Conservation (phyloP, 2,797 vertebrate species). For the Australoheros facetus region DNA sequence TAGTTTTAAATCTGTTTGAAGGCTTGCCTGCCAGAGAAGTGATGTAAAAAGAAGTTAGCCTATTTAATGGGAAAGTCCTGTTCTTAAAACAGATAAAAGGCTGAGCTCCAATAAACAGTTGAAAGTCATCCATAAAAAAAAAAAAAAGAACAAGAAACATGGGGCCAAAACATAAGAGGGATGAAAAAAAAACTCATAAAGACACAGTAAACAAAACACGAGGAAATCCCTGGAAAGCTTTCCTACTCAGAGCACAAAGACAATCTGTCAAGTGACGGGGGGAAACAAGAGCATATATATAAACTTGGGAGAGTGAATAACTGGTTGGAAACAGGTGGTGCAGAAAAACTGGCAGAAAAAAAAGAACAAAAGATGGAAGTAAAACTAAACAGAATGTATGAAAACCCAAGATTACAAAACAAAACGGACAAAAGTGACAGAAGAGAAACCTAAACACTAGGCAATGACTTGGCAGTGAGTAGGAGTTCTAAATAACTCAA, state of each 20-base stretch:
- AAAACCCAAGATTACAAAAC: constrained; percentile 2
- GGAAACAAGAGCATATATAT: background rate
- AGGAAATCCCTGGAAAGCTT: background rate
- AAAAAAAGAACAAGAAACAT: background rate
- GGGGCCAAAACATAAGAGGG: background rate
- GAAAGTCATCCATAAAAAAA: background rate
- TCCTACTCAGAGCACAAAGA: background rate
- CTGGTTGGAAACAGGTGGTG: background rate
- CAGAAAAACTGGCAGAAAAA: background rate
- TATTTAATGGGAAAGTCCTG: background rate
- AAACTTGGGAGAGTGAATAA: background rate
- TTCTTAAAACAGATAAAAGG: background rate
- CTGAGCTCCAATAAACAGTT: background rate
- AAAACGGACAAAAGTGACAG: background rate
- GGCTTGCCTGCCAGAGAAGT: background rate
- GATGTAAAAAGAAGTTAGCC: background rate
- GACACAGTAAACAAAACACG: background rate
- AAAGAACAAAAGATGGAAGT: background rate
- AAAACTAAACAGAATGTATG: background rate
- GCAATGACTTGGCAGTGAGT: background rate
- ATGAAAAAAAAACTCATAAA: background rate
- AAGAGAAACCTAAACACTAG: background rate
- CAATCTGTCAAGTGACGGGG: background rate
- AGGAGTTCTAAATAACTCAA: background rate
- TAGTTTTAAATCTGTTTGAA: background rate